A percentile compares a stretch with the other conserved stretches of the same genome.
Evolutionary conservation across 2,113 vertebrate genomes (phyloP).

Genomic region (Macrotis lagotis): DNA sequence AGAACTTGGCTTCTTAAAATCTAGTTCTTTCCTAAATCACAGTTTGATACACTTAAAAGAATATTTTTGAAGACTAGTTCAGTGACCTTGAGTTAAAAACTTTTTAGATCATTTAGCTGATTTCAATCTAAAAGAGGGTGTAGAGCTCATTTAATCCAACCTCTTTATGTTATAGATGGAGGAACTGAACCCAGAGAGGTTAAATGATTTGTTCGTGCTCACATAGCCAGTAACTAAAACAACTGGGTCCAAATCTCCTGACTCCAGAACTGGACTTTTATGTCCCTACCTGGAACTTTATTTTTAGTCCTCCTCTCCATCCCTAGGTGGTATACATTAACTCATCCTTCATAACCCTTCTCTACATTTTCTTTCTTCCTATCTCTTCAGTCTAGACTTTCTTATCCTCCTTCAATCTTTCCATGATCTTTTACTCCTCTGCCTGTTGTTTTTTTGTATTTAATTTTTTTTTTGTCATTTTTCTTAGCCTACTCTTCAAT

Average conservation of each 20-base stretch:
- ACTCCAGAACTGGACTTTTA: background rate
- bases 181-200: background rate
- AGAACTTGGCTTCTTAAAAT: too few relatives aligned
- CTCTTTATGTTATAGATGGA: background rate
- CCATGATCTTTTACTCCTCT: background rate
- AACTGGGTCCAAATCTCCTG: background rate
- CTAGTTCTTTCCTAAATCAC: too few relatives aligned
- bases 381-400: conserved; percentile 10
- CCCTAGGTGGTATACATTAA: background rate
- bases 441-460: background rate
- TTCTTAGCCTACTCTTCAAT: background rate
- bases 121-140: background rate
- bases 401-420: background rate
- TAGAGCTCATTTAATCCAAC: background rate
- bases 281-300: background rate
- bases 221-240: background rate
- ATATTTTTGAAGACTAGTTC: background rate
- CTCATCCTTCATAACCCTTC: background rate
- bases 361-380: background rate
- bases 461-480: background rate
- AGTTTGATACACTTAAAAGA: too few relatives aligned
- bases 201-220: background rate
- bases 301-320: background rate
- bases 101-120: background rate
- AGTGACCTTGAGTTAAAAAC: background rate